A percentile compares a stretch with the other conserved stretches of the same genome.
Evolutionary conservation across 2,113 vertebrate genomes (phyloP).

Genomic region (Etheostoma cragini): DNA sequence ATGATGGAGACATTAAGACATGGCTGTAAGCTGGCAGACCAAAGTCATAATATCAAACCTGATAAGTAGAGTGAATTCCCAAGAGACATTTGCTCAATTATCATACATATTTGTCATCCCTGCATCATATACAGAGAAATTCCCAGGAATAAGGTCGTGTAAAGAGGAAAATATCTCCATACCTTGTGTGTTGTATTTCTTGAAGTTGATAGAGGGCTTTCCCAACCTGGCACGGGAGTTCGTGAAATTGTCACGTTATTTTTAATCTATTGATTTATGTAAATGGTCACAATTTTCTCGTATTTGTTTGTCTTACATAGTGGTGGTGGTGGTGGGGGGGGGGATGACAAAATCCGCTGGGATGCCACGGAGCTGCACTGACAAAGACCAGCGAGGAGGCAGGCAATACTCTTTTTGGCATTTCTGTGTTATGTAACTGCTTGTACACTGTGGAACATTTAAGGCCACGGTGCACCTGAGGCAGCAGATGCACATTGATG

Average conservation of each 20-base stretch:
- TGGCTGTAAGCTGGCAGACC: slow-evolving; percentile 52
- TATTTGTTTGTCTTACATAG: too few relatives aligned
- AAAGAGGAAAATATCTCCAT: slow-evolving; percentile 15
- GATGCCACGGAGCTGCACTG: slow-evolving; percentile 41
- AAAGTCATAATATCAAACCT: slow-evolving; percentile 47
- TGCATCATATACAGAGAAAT: slow-evolving; percentile 15
- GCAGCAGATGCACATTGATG: slow-evolving; percentile 22
- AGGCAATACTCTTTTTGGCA: slow-evolving; percentile 21
- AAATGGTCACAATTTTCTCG: too few relatives aligned
- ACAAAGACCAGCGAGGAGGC: slow-evolving; percentile 17
- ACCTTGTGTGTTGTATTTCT: not conserved
- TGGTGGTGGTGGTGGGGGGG: not conserved
- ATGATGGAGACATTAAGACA: slow-evolving; percentile 70
- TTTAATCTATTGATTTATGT: too few relatives aligned
- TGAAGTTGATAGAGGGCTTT: slow-evolving; percentile 5
- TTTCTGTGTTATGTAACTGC: slow-evolving; percentile 51
- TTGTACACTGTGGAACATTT: slow-evolving; percentile 36
- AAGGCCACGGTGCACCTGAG: slow-evolving; percentile 41
- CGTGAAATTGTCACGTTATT: too few relatives aligned
- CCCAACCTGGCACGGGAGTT: not conserved
- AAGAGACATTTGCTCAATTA: slow-evolving; percentile 46
- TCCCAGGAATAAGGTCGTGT: not conserved
- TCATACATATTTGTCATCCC: slow-evolving; percentile 39
- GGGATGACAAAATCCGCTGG: slow-evolving; percentile 41
- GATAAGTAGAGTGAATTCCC: slow-evolving; percentile 32